Evolutionary conservation across 2,888 invertebrate species (phyloP).

Genomic region (Tipula confusa): DNA sequence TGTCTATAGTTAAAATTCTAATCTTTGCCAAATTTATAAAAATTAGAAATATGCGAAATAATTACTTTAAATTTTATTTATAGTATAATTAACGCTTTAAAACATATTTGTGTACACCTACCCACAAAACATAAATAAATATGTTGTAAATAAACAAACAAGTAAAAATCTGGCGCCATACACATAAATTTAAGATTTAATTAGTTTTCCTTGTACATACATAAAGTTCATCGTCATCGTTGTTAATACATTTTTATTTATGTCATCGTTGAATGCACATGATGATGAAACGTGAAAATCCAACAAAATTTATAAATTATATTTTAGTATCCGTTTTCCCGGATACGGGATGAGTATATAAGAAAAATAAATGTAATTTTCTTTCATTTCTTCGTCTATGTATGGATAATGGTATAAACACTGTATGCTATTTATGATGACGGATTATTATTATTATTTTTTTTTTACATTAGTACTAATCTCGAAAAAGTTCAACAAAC

Average conservation of each 20-base stretch:
- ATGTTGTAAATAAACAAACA: neutral
- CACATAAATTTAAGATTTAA: neutral
- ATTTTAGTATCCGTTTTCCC: neutral
- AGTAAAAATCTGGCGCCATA: neutral
- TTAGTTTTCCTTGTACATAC: neutral
- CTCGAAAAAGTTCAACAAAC: neutral
- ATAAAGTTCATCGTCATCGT: neutral
- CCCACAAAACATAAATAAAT: neutral
- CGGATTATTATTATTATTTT: neutral
- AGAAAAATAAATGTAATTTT: neutral
- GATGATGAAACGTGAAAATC: neutral
- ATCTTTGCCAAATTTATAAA: neutral
- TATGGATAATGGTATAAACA: neutral
- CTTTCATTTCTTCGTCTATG: neutral
- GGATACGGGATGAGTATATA: neutral
- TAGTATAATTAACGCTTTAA: neutral
- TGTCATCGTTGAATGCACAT: neutral
- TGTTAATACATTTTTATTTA: neutral
- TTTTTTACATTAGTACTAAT: neutral
- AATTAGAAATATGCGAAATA: too few relatives aligned
- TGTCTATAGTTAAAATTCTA: neutral
- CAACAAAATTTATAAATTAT: neutral
- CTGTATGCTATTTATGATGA: neutral
- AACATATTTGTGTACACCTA: neutral
- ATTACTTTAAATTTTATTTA: too few relatives aligned